Evolutionary conservation across 2,113 vertebrate genomes (phyloP), one percentile per base, ranked within the genome.

Genomic region (Podilymbus podiceps): DNA sequence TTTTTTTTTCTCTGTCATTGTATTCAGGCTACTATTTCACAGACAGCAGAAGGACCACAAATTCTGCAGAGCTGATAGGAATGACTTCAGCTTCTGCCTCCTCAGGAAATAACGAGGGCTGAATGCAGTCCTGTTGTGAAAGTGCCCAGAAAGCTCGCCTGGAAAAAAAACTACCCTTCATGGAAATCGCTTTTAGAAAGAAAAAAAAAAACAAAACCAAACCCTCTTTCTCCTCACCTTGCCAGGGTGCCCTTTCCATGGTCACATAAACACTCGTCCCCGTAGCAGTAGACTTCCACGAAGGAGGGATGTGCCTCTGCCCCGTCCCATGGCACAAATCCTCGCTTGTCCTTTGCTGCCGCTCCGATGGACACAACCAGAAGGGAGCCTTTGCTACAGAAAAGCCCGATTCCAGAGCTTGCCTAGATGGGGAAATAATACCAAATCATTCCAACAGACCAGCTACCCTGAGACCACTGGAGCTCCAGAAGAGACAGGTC

Each of bases 331-430:
- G 33, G 38, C 69, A 62, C 60, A 9, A 40, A 4, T 22, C 24
- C 28, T 27, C 4, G 1, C 22, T 35, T 5, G 9, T 27, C n/a
- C 21, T 31, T 10, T 25, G 58, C 53, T 64, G 66, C 27, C 1
- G 1, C 56, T 38, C 49, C 38, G 46, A 30, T 62, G 85, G 44
- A 58, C 2, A 0, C 0, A 4, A 42, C 21, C 2, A 1, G 42
- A 81, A 18, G 72, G 38, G 28, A 85, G 58, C 30, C 30, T 88
- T 55, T 50, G 52, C 59, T 73, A 28, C 25, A 33, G 73, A 62
- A 87, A 73, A 42, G 14, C 19, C 17, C 30, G 3, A 20, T 28
- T 38, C 49, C 9, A 21, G 56, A 23, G 25, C 12, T 47, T 31
- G 56, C 21, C 52, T 27, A 8, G 20, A 3, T 2, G 23, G 46